Evolutionary conservation across 2,113 vertebrate genomes (phyloP), one percentile per base, ranked within the genome.

Genomic region (Bubo bubo): DNA sequence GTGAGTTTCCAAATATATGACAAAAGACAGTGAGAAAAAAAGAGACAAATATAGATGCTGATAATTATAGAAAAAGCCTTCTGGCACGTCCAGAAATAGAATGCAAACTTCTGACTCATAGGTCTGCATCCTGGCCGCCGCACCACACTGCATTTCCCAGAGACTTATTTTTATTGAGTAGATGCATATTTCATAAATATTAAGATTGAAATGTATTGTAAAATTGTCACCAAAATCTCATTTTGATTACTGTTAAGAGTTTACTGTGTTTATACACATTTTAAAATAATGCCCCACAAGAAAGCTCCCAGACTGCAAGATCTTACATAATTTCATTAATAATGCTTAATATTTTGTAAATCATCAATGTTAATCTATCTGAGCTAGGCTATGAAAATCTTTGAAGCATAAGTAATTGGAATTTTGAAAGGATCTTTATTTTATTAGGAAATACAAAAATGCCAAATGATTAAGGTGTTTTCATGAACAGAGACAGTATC

Each of bases 51-150:
- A 91, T 90, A 97, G 95, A 93, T 62, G 73, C 41, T 83, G 93
- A 59, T 95, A 97, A 95, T 93, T 97, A 94, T 95, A 95, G 95
- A 88, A 95, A 87, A 95, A 91, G 84, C 97, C 93, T 97, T 97
- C 94, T 97, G 95, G 91, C 86, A 95, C 0, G 0, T 79, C 94
- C 80, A 95, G 55, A 93, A 95, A 95, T 95, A 96, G 95, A 91
- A 94, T 0, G 4, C 70, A 94, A 89, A 90, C 70, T 96, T 97
- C 91, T 95, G 88, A 97, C 74, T 95, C 95, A 96, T 91, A 92
- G 74, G 84, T 95, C 91, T 95, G 82, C 68, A 93, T 95, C 82
- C 72, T 80, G 56, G 76, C 88, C 59, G 55, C 67, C 8, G 23
- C 81, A 90, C 23, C 63, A 88, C 72, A 52, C 47, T 80, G n/a